Evolutionary conservation across 1,140 invertebrate genomes (phyloP).

Genomic region (Pachyrhynchus sulphureomaculatus): DNA sequence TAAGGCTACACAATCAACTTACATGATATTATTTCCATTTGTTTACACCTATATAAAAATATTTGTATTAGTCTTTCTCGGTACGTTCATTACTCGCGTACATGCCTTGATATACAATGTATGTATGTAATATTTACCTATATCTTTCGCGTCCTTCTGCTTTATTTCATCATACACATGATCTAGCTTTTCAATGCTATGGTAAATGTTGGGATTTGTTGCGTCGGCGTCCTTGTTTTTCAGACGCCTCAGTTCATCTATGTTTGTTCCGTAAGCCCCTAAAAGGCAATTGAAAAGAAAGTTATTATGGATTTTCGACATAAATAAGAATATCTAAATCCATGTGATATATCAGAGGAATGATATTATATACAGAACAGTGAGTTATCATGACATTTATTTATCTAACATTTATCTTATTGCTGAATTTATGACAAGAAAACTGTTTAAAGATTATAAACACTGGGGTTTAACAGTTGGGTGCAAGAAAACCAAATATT

Average conservation of each 20-base stretch:
- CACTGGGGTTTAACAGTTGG: no score
- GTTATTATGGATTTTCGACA: no score
- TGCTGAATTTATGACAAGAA: no score
- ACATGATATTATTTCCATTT: conserved; percentile 36
- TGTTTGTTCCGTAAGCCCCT: conserved; percentile 31
- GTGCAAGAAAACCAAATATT: no score
- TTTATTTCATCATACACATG: conserved; percentile 93
- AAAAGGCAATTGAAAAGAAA: background rate
- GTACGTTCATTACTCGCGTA: background rate
- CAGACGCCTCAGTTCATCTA: conserved; percentile 52
- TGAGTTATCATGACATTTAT: no score
- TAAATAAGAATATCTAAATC: no score
- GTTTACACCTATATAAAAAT: conserved; percentile 31
- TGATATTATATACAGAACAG: no score
- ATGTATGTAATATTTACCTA: conserved; percentile 47
- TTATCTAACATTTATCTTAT: no score
- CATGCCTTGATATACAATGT: background rate
- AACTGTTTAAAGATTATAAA: no score
- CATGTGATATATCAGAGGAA: no score
- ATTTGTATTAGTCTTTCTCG: background rate
- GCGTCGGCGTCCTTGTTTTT: conserved; percentile 83
- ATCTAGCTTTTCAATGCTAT: conserved; percentile 72
- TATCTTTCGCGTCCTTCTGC: conserved; percentile 67
- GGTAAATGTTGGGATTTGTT: conserved; percentile 84
- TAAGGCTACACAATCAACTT: conserved; percentile 22